Percentiles rank a stretch among this genome's conserved stretches.
These are phyloP conservation scores for Calosoma granatense DNA, from an alignment of 1,140 invertebrate genomes.

Conservation along the genomic window DNA sequence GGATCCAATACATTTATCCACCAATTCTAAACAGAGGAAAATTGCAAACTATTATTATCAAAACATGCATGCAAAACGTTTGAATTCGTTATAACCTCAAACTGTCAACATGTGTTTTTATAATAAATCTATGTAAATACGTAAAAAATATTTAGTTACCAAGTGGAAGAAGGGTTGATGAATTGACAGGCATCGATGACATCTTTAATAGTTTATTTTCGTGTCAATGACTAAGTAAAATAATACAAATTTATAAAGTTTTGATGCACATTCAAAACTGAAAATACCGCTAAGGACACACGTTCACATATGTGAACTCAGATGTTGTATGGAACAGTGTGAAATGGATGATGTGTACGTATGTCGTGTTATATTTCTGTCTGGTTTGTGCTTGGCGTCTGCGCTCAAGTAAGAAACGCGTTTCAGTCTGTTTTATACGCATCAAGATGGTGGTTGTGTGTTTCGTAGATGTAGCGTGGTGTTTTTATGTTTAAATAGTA, in stretches of 20 bases:
- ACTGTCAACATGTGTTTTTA: constrained; percentile 7
- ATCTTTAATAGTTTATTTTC: neutral
- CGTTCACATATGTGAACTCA: neutral
- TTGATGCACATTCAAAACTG: neutral
- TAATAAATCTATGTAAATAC: constrained; percentile 6
- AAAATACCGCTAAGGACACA: neutral
- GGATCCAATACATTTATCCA: constrained; percentile 99
- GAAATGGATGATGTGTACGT: neutral
- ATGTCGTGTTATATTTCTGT: no score
- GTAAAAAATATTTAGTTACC: constrained; percentile 21
- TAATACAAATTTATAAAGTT: constrained; percentile 6
- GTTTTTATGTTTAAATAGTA: constrained; percentile 19
- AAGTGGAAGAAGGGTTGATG: constrained; percentile 30
- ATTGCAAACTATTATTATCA: constrained; percentile 17
- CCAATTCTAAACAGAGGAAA: constrained; percentile 87
- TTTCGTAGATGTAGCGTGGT: constrained; percentile 14
- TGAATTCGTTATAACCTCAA: constrained; percentile 10
- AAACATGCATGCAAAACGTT: constrained; percentile 11
- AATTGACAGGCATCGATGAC: constrained; percentile 25
- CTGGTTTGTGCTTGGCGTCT: neutral
- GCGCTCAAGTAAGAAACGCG: neutral
- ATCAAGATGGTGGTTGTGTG: constrained; percentile 17
- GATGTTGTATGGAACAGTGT: neutral
- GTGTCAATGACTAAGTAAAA: constrained; percentile 12
- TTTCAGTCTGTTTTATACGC: constrained; percentile 15